phyloP scores from a whole-genome alignment of 2,113 vertebrate species.

The Lasiurus borealis region DNA sequence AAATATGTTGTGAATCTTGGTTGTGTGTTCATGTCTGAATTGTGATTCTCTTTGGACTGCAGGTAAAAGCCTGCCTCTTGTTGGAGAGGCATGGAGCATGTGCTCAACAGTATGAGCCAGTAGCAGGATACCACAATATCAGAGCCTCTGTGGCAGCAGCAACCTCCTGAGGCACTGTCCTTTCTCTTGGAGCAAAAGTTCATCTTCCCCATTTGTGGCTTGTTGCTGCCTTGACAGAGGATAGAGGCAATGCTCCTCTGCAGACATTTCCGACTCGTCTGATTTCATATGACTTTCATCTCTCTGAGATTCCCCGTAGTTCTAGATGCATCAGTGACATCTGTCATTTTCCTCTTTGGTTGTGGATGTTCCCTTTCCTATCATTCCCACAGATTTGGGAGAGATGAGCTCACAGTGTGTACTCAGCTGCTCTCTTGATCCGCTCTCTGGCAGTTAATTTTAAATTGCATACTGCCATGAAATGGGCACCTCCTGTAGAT shows the following conservation, averaged over 20 bases:
- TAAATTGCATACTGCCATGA: not conserved
- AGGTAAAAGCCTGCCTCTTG: not conserved
- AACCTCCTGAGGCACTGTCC: not conserved
- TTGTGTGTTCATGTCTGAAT: not conserved
- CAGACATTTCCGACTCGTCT: not conserved
- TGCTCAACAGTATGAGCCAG: not conserved
- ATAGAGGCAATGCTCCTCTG: not conserved
- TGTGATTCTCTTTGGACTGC: not conserved
- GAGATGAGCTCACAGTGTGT: not conserved
- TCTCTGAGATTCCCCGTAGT: not conserved
- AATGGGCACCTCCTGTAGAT: not conserved
- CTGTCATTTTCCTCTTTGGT: slow-evolving; percentile 27
- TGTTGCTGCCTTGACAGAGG: not conserved
- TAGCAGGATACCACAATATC: not conserved
- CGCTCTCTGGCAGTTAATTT: not conserved
- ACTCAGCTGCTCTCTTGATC: not conserved
- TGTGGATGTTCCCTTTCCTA: not conserved
- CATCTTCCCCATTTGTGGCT: not conserved
- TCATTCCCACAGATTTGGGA: slow-evolving; percentile 9
- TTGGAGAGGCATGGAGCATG: not conserved
- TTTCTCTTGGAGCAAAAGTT: not conserved
- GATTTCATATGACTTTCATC: not conserved
- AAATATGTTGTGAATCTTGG: not conserved
- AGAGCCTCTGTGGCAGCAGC: not conserved
- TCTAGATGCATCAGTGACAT: not conserved